Base-by-base conservation (phyloP, 2,797 vertebrate genomes). In the Arrhamphus sclerolepis region DNA sequence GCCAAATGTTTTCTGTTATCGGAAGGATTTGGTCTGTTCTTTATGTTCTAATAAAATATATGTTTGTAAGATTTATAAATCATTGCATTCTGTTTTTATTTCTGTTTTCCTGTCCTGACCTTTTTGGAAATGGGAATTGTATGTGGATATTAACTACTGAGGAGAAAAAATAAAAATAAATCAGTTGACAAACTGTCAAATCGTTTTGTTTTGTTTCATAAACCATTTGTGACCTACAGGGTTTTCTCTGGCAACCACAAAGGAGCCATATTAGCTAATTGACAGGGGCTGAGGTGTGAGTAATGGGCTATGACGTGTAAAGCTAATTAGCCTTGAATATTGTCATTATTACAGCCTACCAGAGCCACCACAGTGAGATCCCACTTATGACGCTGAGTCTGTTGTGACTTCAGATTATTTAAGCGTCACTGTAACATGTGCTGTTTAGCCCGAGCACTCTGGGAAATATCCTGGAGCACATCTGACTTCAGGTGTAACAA, bases 241-340 rank as follows among this genome's bases (percentile, higher is more conserved):
- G 54, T 24, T 21, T 70, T 46, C 40, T 18, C 52, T 68, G 6
- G 42, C 44, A 46, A 22, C 38, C 49, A 2, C 18, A 72, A 39
- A 26, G 64, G 52, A 61, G 55, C 61, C 57, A 20, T 50, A n/a
- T 59, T 34, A 26, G 8, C 40, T 41, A 52, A 72, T 72, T 48
- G 22, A 44, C 19, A 42, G 22, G 21, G 65, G 51, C 57, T 61
- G 63, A 28, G 55, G 53, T 65, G 59, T 78, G 78, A 81, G 52
- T 72, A 80, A 84, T 69, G 42, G 50, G 52, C 57, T 48, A 16
- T 5, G 16, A 77, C 68, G 76, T 78, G 75, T 53, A 52, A 71
- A 44, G 43, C 59, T 67, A 77, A 80, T 81, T 64, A 70, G 52
- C 43, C 56, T 55, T 48, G 54, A 70, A 34, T 57, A 65, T 13